These are phyloP conservation scores for Fopius arisanus DNA, from an alignment of 1,140 invertebrate genomes.

Conservation along the genomic window DNA sequence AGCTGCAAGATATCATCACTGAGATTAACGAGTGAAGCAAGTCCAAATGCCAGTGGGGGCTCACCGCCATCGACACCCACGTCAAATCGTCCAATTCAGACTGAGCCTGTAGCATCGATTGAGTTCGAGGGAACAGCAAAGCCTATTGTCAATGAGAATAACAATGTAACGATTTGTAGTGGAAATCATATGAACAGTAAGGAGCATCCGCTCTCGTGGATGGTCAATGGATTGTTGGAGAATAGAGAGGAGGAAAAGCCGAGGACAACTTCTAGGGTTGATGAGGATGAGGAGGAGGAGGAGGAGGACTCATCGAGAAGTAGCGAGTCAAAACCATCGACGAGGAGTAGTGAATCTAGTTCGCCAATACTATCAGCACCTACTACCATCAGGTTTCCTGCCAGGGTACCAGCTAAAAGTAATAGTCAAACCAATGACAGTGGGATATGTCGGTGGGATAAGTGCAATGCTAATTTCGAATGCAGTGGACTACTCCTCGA, in stretches of 20 bases:
- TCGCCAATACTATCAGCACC: conserved; percentile 78
- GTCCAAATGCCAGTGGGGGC: conserved; percentile 35
- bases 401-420: conserved; percentile 60
- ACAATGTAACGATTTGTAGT: conserved; percentile 47
- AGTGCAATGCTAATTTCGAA: conserved; percentile 81
- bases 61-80: conserved; percentile 28
- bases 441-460: conserved; percentile 82
- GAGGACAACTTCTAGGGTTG: conserved; percentile 32
- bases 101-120: conserved; percentile 26
- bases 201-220: conserved; percentile 43
- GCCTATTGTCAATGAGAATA: conserved; percentile 55
- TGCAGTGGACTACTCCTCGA: conserved; percentile 83
- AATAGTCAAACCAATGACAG: conserved; percentile 60
- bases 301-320: conserved; percentile 54
- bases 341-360: conserved; percentile 48
- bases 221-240: conserved; percentile 27
- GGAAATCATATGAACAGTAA: conserved; percentile 30
- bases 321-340: conserved; percentile 51
- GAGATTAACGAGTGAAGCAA: conserved; percentile 47
- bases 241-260: conserved; percentile 8
- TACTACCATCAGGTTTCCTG: conserved; percentile 80
- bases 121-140: conserved; percentile 44
- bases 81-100: not conserved
- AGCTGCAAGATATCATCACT: conserved; percentile 52
- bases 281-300: conserved; percentile 53